Evolutionary conservation across 2,113 vertebrate species (phyloP), one percentile per base, ranked within the genome.

Genomic region (Lepus americanus): DNA sequence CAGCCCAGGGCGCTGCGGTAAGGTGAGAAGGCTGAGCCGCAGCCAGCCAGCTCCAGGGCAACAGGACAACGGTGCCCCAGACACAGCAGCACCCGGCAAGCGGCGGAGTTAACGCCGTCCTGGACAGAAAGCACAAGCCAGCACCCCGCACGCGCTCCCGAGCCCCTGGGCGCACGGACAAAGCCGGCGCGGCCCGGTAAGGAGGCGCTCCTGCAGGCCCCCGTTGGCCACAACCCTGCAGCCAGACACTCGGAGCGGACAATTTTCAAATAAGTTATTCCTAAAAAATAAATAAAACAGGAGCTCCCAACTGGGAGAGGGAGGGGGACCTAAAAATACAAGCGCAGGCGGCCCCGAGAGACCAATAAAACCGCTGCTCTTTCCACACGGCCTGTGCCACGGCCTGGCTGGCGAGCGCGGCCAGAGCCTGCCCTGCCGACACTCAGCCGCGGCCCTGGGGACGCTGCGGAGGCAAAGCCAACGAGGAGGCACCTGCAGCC

Each of bases 1-100:
- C 1, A 31, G 11, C 23, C 4, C 22, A 9, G 61, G 20, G 33
- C 3, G 69, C 2, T 17, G 6, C 3, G n/a, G n/a, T n/a, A 19
- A 16, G 33, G n/a, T 9, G 69, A n/a, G 7, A 3, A 10, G 33
- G 55, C 55, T 59, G 13, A 59, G 2, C 49, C 20, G 16, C 10
- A 9, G 5, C 36, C 66, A 39, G 36, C 9, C 64, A 25, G 84
- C 22, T 16, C 53, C 55, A 36, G 25, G 90, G 90, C 87, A 81
- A 39, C 70, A 31, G 33, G 69, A 63, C 86, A 5, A 13, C 9
- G 31, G 66, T 16, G 49, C 72, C 72, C 77, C 79, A n/a, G n/a
- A 25, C 74, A 77, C 1, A 16, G 81, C 94, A 63, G 77, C 69
- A 39, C 70, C 64, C 4, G 5, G 36, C 86, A 44, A 59, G 39